A percentile compares a stretch with the other conserved stretches of the same genome.
These are phyloP conservation scores for Melanogrammus aeglefinus DNA, from an alignment of 2,797 vertebrate species.

Conservation along the genomic window DNA sequence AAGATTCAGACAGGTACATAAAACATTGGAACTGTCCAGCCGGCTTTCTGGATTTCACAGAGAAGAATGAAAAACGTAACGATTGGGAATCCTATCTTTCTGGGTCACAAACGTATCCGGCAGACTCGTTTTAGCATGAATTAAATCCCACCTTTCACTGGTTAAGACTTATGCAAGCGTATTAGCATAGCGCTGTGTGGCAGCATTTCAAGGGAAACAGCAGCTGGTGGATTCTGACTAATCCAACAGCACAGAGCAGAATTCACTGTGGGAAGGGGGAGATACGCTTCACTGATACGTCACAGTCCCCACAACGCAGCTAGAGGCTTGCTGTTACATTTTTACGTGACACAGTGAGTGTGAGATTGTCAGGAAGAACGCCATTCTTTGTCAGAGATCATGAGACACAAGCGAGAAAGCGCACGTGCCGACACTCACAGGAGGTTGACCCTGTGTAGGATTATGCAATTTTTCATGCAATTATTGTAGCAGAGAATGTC, in stretches of 20 bases:
- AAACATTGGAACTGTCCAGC: too few species aligned
- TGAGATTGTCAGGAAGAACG: too few species aligned
- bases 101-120: not conserved
- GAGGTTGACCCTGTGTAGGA: too few species aligned
- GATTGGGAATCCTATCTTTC: not conserved
- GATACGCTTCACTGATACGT: conserved; percentile 21
- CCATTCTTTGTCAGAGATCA: not conserved
- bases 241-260: conserved; percentile 66
- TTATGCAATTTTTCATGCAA: too few species aligned
- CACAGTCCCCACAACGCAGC: too few species aligned
- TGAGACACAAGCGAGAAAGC: too few species aligned
- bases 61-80: too few species aligned
- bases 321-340: too few species aligned
- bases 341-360: too few species aligned
- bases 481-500: too few species aligned
- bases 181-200: conserved; percentile 54
- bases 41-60: too few species aligned
- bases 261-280: conserved; percentile 45
- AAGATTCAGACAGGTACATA: too few species aligned
- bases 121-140: conserved; percentile 41
- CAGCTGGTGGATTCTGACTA: conserved; percentile 71
- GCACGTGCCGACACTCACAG: not conserved
- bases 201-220: conserved; percentile 66
- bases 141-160: conserved; percentile 49
- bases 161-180: conserved; percentile 65